Evolutionary conservation across 1,140 invertebrate genomes (phyloP).

Genomic region (Zaprionus inermis): DNA sequence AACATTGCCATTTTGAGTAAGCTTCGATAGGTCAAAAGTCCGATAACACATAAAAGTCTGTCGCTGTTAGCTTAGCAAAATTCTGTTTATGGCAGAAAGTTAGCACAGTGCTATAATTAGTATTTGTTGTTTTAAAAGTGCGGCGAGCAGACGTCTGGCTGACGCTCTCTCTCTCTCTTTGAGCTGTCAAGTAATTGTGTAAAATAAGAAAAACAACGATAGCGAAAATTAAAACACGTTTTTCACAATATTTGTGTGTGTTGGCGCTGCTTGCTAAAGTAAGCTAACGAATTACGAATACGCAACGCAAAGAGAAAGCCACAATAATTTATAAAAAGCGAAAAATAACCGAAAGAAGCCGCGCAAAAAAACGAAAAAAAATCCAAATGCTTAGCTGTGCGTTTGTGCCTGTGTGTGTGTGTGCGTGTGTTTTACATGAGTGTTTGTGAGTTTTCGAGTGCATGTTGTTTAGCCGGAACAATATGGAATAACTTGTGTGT

Average conservation of each 20-base stretch:
- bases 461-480: conserved; percentile 36
- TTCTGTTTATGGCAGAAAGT: conserved; percentile 31
- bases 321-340: conserved; percentile 27
- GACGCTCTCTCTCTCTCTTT: conserved; percentile 31
- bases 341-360: conserved; percentile 34
- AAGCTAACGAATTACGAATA: conserved; percentile 34
- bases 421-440: conserved; percentile 18
- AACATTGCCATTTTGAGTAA: conserved; percentile 40
- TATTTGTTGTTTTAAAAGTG: conserved; percentile 51
- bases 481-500: conserved; percentile 34
- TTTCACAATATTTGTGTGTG: conserved; percentile 3
- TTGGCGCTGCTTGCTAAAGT: conserved; percentile 8
- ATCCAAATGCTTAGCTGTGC: background rate
- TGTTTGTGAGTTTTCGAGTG: conserved; percentile 29
- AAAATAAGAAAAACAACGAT: conserved; percentile 36
- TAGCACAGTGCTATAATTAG: conserved; percentile 37
- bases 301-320: conserved; percentile 51
- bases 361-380: conserved; percentile 37
- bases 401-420: conserved; percentile 9
- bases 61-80: conserved; percentile 26
- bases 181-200: conserved; percentile 39
- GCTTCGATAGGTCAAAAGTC: conserved; percentile 6
- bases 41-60: conserved; percentile 21
- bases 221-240: conserved; percentile 39
- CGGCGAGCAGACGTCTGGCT: conserved; percentile 42